Percentiles rank a stretch among this genome's conserved stretches.
Conservation (phyloP, 2,797 vertebrate genomes). For the Leucoraja ocellata region DNA sequence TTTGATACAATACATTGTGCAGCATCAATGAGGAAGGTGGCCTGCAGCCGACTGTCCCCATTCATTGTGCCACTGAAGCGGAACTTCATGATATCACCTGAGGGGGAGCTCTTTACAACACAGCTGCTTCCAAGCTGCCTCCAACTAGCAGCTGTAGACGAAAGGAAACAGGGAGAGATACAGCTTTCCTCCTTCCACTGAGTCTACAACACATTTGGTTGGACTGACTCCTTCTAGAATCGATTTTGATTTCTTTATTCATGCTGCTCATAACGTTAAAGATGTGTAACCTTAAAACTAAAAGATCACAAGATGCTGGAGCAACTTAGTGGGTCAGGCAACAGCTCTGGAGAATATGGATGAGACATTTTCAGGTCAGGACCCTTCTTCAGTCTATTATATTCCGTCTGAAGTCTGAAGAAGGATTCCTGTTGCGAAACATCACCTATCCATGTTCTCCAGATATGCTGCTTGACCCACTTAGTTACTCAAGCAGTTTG, state of each 20-base stretch:
- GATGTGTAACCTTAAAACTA: no score
- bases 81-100: conserved; percentile 22
- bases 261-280: neutral
- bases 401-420: no score
- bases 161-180: neutral
- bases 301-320: no score
- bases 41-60: conserved; percentile 1
- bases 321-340: no score
- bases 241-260: neutral
- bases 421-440: no score
- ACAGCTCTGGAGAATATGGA: no score
- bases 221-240: neutral
- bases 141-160: conserved; percentile 19
- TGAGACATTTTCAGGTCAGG: no score
- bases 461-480: no score
- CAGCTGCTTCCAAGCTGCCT: conserved; percentile 32
- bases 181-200: neutral
- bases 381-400: no score
- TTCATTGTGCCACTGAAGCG: conserved; percentile 28
- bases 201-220: neutral
- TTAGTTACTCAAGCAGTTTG: no score
- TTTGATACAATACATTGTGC: conserved; percentile 9
- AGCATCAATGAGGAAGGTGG: conserved; percentile 1
- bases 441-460: no score
- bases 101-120: conserved; percentile 32